Base-by-base conservation (phyloP, 1,140 invertebrate genomes). In the Aricia agestis region DNA sequence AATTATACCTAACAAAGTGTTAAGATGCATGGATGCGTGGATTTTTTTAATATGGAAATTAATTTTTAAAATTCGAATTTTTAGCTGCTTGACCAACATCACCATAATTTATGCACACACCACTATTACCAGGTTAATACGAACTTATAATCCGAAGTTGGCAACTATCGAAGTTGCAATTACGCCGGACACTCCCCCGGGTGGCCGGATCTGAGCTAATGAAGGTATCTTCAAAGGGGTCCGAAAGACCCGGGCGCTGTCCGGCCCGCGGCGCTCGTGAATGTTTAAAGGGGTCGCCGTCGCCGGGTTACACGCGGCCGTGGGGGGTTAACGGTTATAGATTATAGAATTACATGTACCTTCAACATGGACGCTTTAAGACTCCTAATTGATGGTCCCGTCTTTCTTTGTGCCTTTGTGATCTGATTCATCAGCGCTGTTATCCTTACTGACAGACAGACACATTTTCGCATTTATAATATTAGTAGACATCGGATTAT, bases 151-250 rank as follows among this genome's bases (percentile, higher is more conserved):
- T 73, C 70, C 67, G 70, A 72, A 78, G 75, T 74, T 75, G 66
- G 41, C 69, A 72, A 68, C 74, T 70, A 73, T 52, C 70, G 45
- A 74, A 69, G 70, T 76, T 71, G 74, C 77, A 77, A 81, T 81
- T 78, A 76, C 77, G 69, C 61, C 71, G 72, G 66, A 19, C 70
- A 75, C 78, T 63, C 84, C 84, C 79, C 83, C 80, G 76, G 72
- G 45, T 52, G 45, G 74, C 74, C 75, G 75, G 78, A 79, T 78
- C 76, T 75, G 78, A 74, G 82, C 83, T 89, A 89, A 89, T 85
- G 85, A 89, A 87, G 83, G 83, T 81, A 87, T 89, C 86, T 89
- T 85, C 86, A 86, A 87, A 87, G 86, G 81, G 85, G 82, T 81
- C 81, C 72, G 71, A 72, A 72, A 78, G 78, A 78, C 81, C 79